These are phyloP conservation scores for Ophiothrix spiculata DNA, from an alignment of 35 echinoderm and acorn worm species.

Conservation along the genomic window DNA sequence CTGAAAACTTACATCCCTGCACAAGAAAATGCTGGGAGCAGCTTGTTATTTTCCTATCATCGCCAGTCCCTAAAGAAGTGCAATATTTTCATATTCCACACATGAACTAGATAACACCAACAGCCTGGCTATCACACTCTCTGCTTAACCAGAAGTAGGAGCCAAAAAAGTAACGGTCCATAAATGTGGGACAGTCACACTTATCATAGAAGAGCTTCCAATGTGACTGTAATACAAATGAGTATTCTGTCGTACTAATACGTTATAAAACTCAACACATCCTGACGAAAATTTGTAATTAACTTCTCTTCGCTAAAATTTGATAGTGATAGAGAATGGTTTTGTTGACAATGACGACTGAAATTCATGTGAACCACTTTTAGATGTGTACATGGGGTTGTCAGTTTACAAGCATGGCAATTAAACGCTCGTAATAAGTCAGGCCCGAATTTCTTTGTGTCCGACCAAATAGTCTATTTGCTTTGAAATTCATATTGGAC, in stretches of 20 bases:
- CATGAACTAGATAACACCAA: background rate
- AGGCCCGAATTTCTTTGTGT: too few species aligned
- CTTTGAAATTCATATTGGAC: too few species aligned
- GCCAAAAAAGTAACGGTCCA: background rate
- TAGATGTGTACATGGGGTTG: too few species aligned
- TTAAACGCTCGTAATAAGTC: too few species aligned
- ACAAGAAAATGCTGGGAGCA: too few species aligned
- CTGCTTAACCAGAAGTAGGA: background rate
- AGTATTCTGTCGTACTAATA: background rate
- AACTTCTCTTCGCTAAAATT: background rate
- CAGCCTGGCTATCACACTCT: too few species aligned
- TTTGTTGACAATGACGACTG: slow-evolving; percentile 1
- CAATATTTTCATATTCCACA: background rate
- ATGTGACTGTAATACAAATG: slow-evolving; percentile 6
- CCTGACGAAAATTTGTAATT: slow-evolving; percentile 11
- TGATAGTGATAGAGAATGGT: background rate
- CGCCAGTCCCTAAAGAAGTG: too few species aligned
- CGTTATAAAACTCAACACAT: background rate
- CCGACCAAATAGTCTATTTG: too few species aligned
- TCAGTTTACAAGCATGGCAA: too few species aligned
- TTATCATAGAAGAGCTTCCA: background rate
- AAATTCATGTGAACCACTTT: too few species aligned
- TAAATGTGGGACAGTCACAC: background rate
- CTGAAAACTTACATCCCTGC: too few species aligned
- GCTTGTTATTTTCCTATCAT: too few species aligned